phyloP scores from a whole-genome alignment of 2,113 vertebrate genomes.

The Thryonomys swinderianus region DNA sequence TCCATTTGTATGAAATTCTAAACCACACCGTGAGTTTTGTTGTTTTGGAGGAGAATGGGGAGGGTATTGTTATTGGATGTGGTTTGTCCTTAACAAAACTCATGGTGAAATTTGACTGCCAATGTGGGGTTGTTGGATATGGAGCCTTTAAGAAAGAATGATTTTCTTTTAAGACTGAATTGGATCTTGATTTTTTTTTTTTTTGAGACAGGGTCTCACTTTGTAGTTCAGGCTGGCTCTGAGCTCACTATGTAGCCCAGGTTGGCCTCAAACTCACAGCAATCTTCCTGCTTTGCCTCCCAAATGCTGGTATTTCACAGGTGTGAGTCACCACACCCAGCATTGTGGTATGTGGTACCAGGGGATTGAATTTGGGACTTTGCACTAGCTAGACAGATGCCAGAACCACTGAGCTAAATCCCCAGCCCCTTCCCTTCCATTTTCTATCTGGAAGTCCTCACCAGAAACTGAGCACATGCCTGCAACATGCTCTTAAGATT shows the following conservation, averaged over 20 bases:
- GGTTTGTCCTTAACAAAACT: neutral
- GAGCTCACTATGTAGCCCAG: too few species aligned
- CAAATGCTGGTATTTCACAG: too few species aligned
- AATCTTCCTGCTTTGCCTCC: too few species aligned
- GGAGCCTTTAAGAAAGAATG: neutral
- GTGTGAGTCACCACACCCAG: too few species aligned
- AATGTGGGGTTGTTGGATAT: neutral
- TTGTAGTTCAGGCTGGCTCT: too few species aligned
- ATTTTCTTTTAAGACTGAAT: neutral
- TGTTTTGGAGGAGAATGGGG: neutral
- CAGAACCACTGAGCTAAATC: too few species aligned
- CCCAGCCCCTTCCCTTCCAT: neutral
- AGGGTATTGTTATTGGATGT: neutral
- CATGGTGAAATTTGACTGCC: neutral
- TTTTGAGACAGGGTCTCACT: too few species aligned
- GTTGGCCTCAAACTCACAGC: too few species aligned
- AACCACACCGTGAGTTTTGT: neutral
- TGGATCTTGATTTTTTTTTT: neutral
- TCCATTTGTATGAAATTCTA: slow-evolving; percentile 39
- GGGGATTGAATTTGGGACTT: too few species aligned
- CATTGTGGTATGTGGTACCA: too few species aligned
- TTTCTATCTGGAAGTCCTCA: neutral
- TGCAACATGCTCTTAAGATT: neutral
- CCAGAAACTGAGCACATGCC: neutral
- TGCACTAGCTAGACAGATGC: too few species aligned